Percentiles rank a stretch among this genome's conserved stretches.
These are phyloP conservation scores for Pituophis catenifer DNA, from an alignment of 2,113 vertebrate genomes.

Conservation along the genomic window DNA sequence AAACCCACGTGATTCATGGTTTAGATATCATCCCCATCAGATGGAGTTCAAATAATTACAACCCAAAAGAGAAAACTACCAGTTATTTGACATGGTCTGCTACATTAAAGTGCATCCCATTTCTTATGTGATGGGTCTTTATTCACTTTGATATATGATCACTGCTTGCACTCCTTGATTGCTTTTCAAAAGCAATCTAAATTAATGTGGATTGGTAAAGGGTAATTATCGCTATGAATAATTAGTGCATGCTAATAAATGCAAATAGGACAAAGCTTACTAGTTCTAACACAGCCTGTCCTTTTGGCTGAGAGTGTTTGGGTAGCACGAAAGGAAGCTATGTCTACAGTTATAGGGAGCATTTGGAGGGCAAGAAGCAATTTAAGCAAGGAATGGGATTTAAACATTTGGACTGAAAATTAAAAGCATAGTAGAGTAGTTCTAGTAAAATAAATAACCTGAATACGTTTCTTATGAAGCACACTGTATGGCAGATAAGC, in stretches of 20 bases:
- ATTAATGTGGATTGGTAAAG: slow-evolving; percentile 65
- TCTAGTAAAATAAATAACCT: not conserved
- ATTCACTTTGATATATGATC: slow-evolving; percentile 64
- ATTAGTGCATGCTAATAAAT: slow-evolving; percentile 70
- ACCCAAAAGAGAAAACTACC: slow-evolving; percentile 18
- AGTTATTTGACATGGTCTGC: slow-evolving; percentile 17
- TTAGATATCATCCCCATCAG: slow-evolving; percentile 21
- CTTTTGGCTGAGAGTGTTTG: slow-evolving; percentile 18
- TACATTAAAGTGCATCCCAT: slow-evolving; percentile 10
- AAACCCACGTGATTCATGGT: slow-evolving; percentile 8
- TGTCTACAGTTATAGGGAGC: not conserved
- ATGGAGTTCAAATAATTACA: not conserved
- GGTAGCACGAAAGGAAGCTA: not conserved
- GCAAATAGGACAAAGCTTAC: slow-evolving; percentile 56
- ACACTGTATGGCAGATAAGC: not conserved
- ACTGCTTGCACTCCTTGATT: slow-evolving; percentile 63
- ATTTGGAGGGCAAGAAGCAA: not conserved
- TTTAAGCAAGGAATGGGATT: not conserved
- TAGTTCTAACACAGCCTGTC: slow-evolving; percentile 31
- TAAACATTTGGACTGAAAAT: not conserved
- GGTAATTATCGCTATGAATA: slow-evolving; percentile 70
- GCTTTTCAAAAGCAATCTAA: slow-evolving; percentile 72
- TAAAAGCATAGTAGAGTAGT: not conserved
- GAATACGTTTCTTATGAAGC: not conserved
- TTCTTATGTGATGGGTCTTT: slow-evolving; percentile 31